These are phyloP conservation scores for Notamacropus eugenii DNA, from an alignment of 2,797 vertebrate genomes.

Conservation along the genomic window DNA sequence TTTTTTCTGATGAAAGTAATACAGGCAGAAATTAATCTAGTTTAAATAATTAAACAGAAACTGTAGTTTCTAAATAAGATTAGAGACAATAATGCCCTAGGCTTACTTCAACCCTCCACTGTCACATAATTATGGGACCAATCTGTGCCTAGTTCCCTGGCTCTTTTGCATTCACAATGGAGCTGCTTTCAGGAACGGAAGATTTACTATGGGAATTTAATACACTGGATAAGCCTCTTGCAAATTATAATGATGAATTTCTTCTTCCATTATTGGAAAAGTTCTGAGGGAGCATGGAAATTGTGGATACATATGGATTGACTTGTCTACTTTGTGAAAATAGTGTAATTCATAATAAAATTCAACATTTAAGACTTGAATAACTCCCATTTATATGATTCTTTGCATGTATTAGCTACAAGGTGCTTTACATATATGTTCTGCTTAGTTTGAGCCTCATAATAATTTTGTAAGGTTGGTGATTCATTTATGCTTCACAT, in stretches of 20 bases:
- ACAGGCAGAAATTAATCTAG: not conserved
- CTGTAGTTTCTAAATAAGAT: slow-evolving; percentile 2
- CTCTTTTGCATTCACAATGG: not conserved
- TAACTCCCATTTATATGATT: not conserved
- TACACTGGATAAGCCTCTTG: not conserved
- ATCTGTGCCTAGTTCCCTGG: not conserved
- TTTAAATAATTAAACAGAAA: slow-evolving; percentile 6
- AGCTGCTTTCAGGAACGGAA: not conserved
- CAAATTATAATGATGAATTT: not conserved
- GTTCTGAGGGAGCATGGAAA: slow-evolving; percentile 6
- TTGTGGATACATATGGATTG: slow-evolving; percentile 9
- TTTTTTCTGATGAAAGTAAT: not conserved
- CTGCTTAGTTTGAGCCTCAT: not conserved
- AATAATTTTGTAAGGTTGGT: not conserved
- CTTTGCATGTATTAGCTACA: not conserved
- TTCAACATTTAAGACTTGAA: not conserved
- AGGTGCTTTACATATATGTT: not conserved
- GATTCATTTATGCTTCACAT: not conserved
- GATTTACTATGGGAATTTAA: slow-evolving; percentile 1
- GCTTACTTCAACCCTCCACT: not conserved
- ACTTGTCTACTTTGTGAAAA: not conserved
- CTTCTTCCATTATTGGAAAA: not conserved
- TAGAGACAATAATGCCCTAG: not conserved
- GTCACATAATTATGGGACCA: not conserved
- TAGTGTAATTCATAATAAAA: not conserved